These are phyloP conservation scores for Enhydra lutris DNA, from an alignment of 2,113 vertebrate species.

Conservation along the genomic window DNA sequence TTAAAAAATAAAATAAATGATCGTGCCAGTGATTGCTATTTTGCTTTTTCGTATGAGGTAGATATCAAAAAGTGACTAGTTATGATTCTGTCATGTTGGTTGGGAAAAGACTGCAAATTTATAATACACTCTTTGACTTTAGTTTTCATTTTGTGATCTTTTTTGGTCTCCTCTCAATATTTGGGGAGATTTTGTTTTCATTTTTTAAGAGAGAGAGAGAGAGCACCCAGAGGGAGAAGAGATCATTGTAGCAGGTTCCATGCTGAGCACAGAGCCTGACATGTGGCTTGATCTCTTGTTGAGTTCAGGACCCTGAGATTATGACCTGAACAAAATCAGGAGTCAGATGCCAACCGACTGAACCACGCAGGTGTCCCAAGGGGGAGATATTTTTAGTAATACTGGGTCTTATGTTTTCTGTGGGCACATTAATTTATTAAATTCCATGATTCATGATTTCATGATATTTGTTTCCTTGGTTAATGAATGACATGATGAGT, in stretches of 20 bases:
- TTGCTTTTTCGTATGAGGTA: conserved; percentile 9
- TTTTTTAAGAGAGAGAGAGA: neutral
- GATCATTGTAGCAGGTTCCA: neutral
- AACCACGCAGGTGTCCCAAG: neutral
- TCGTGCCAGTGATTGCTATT: neutral
- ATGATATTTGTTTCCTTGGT: neutral
- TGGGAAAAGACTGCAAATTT: neutral
- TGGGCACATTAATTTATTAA: conserved; percentile 9
- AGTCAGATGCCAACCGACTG: neutral
- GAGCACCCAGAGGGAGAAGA: neutral
- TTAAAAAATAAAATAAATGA: neutral
- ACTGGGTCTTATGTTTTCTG: neutral
- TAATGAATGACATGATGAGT: neutral
- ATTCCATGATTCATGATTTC: neutral
- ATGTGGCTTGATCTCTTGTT: neutral
- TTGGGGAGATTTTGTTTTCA: neutral
- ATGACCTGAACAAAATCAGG: neutral
- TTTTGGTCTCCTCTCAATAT: neutral
- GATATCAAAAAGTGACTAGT: neutral
- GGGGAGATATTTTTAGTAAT: neutral
- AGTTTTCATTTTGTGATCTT: neutral
- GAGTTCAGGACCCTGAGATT: neutral
- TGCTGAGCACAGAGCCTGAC: neutral
- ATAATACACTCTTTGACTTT: neutral
- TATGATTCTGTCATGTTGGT: neutral